These are phyloP conservation scores for Apoda limacodes DNA, from an alignment of 2,888 invertebrate species.

Conservation along the genomic window DNA sequence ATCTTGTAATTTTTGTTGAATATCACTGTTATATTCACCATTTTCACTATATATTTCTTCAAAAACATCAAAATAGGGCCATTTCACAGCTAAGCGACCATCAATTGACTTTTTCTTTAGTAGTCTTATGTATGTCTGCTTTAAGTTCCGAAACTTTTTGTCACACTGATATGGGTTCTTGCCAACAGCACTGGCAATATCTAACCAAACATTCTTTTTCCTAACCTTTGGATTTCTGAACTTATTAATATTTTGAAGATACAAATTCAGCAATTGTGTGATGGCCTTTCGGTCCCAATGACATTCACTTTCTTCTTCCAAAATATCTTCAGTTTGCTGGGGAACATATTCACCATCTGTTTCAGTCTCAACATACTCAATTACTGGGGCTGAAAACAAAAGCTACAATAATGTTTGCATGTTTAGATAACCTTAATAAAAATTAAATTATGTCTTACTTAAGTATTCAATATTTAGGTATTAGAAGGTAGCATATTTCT, in stretches of 20 bases:
- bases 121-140: conserved; percentile 52
- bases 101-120: conserved; percentile 45
- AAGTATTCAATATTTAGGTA: no score
- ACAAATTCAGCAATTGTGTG: conserved; percentile 38
- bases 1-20: conserved; percentile 48
- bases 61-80: conserved; percentile 58
- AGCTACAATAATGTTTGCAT: conserved; percentile 22
- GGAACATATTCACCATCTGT: conserved; percentile 39
- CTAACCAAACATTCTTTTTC: conserved; percentile 56
- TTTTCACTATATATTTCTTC: conserved; percentile 50
- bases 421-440: no score
- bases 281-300: conserved; percentile 51
- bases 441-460: no score
- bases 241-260: conserved; percentile 48
- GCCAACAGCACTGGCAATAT: conserved; percentile 42
- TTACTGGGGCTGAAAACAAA: conserved; percentile 37
- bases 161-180: conserved; percentile 54
- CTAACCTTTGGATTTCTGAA: conserved; percentile 57
- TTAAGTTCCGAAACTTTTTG: conserved; percentile 58
- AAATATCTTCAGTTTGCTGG: conserved; percentile 39
- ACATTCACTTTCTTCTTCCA: conserved; percentile 44
- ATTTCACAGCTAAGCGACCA: conserved; percentile 41
- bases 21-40: conserved; percentile 53
- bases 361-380: conserved; percentile 42
- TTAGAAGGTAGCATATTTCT: no score